These are phyloP conservation scores for Carcharodon carcharias DNA, from an alignment of 2,797 vertebrate species.

Conservation along the genomic window DNA sequence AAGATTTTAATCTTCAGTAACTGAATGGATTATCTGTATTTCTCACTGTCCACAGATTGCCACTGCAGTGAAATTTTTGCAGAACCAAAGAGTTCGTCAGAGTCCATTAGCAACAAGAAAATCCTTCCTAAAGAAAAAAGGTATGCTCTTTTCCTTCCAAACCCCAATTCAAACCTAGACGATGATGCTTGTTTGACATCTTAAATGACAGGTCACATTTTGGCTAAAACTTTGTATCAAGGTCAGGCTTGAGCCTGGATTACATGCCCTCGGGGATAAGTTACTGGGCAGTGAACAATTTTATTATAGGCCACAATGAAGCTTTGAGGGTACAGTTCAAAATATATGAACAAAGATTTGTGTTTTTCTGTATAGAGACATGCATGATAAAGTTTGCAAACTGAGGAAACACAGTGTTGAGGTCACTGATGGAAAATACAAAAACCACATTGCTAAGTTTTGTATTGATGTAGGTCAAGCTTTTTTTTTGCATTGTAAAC, in stretches of 20 bases:
- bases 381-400: neutral
- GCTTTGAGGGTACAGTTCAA: neutral
- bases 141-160: conserved; percentile 55
- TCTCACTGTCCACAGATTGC: conserved; percentile 64
- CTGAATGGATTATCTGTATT: neutral
- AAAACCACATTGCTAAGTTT: neutral
- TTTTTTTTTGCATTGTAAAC: neutral
- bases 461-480: neutral
- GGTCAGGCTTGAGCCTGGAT: neutral
- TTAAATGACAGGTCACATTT: neutral
- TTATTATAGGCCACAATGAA: neutral
- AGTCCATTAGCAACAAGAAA: conserved; percentile 80
- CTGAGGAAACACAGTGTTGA: neutral
- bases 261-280: no score
- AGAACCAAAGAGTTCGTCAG: conserved; percentile 87
- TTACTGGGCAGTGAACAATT: neutral
- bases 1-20: neutral
- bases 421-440: neutral
- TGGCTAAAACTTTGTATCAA: neutral
- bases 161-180: neutral
- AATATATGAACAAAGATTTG: neutral
- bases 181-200: neutral
- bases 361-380: neutral
- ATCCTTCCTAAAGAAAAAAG: conserved; percentile 94
- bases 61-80: conserved; percentile 92